Evolutionary conservation across 2,888 invertebrate species (phyloP).

Genomic region (Eupithecia vulgata): DNA sequence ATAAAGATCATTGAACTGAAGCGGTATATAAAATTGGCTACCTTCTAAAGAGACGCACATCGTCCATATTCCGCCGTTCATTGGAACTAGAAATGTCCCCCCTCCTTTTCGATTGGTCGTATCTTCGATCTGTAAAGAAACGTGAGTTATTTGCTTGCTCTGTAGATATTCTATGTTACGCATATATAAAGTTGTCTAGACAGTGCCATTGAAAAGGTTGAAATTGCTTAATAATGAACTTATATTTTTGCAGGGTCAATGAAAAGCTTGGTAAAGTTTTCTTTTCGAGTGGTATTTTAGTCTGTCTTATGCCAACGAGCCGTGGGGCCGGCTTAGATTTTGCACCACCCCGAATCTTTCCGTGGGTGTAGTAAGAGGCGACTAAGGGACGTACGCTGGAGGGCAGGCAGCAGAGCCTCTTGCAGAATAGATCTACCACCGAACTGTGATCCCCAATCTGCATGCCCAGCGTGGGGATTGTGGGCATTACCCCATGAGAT

Average conservation of each 20-base stretch:
- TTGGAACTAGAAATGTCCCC: conserved; percentile 90
- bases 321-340: too few relatives aligned
- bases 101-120: conserved; percentile 69
- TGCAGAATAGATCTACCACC: too few relatives aligned
- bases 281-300: too few relatives aligned
- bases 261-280: neutral
- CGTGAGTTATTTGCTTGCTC: neutral
- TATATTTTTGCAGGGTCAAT: neutral
- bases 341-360: too few relatives aligned
- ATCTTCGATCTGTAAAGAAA: conserved; percentile 74
- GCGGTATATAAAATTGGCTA: conserved; percentile 14
- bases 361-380: too few relatives aligned
- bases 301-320: too few relatives aligned
- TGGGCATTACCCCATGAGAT: too few relatives aligned
- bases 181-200: neutral
- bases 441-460: too few relatives aligned
- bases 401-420: too few relatives aligned
- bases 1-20: too few relatives aligned
- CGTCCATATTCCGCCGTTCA: conserved; percentile 96
- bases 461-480: too few relatives aligned
- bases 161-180: neutral
- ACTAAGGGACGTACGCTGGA: too few relatives aligned
- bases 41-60: conserved; percentile 92
- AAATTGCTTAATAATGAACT: neutral
- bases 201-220: neutral